Evolutionary conservation across 2,797 vertebrate species (phyloP), one percentile per base, ranked within the genome.

Genomic region (Anguilla pacifica): DNA sequence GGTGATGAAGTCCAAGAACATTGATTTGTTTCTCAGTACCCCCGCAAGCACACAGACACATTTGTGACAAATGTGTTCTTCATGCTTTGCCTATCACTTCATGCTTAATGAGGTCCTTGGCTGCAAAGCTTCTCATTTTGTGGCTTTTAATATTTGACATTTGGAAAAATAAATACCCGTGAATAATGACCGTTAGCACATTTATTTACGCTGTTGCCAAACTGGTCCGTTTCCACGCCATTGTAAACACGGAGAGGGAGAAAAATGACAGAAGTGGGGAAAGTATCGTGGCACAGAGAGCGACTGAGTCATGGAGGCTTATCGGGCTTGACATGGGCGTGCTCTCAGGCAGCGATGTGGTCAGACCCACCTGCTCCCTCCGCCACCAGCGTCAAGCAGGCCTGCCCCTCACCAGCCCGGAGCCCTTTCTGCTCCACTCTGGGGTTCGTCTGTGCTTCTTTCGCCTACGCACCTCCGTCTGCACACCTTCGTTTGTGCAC

Each of bases 1-100:
- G 87, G 84, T 61, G 72, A 77, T 59, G 46, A 57, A 39, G 77
- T 83, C 85, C 88, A 88, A 88, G 70, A 46, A 53, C 57, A 51
- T 55, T 83, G 61, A 90, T 90, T 88, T 74, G 70, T 85, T 87
- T 85, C 51, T 49, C 72, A 59, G 22, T 43, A 72, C 15, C 74
- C 35, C 74, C 15, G 39, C 74, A 77, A 35, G 17, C 72, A 77
- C 72, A 15, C 72, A 39, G 35, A 74, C 25, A 55, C 51, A 3
- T 83, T 83, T 25, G 43, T 83, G 22, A 83, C 72, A 4, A 83
- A 83, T n/a, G 82, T 86, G 35, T 61, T 87, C 85, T 86, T 43
- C 39, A 74, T 81, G 43, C 35, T 81, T 82, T n/a, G 81, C 72
- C 83, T 70, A 46, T 70, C 83, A 46, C 85, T 82, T 46, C 10